These are phyloP conservation scores for Helicoverpa zea DNA, from an alignment of 1,140 invertebrate species.

Conservation along the genomic window DNA sequence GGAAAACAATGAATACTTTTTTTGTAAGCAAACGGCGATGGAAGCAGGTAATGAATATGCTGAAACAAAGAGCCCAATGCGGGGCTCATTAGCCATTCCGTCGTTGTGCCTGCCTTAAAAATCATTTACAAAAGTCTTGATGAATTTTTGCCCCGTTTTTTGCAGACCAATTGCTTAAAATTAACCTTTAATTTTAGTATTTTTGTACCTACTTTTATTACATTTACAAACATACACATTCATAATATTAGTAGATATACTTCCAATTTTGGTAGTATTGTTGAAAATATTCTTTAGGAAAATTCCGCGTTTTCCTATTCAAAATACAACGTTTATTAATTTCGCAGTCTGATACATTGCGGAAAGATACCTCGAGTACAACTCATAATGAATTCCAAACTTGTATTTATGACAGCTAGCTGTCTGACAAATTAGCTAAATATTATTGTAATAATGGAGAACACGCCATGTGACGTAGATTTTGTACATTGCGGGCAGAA, in stretches of 20 bases:
- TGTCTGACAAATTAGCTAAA: slow-evolving; percentile 32
- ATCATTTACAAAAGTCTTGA: slow-evolving; percentile 74
- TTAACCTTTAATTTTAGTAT: slow-evolving; percentile 37
- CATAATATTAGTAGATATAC: no score
- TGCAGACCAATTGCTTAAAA: slow-evolving; percentile 55
- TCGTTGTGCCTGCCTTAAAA: slow-evolving; percentile 75
- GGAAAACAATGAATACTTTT: slow-evolving; percentile 75
- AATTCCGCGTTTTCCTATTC: not conserved
- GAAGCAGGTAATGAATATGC: slow-evolving; percentile 82
- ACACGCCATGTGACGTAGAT: not conserved
- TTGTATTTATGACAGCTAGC: slow-evolving; percentile 44
- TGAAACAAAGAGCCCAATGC: slow-evolving; percentile 78
- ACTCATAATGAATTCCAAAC: slow-evolving; percentile 35
- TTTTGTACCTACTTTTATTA: not conserved
- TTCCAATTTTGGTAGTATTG: no score
- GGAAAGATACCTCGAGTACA: not conserved
- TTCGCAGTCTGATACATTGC: not conserved
- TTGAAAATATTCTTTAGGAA: no score
- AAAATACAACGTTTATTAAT: slow-evolving; percentile 25
- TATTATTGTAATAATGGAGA: not conserved
- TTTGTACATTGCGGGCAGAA: not conserved
- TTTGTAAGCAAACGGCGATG: slow-evolving; percentile 77
- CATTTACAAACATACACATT: no score
- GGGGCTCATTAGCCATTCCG: slow-evolving; percentile 81
- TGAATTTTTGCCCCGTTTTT: slow-evolving; percentile 65